Base-by-base conservation (phyloP, 2,797 vertebrate species). In the Coregonus suidteri region DNA sequence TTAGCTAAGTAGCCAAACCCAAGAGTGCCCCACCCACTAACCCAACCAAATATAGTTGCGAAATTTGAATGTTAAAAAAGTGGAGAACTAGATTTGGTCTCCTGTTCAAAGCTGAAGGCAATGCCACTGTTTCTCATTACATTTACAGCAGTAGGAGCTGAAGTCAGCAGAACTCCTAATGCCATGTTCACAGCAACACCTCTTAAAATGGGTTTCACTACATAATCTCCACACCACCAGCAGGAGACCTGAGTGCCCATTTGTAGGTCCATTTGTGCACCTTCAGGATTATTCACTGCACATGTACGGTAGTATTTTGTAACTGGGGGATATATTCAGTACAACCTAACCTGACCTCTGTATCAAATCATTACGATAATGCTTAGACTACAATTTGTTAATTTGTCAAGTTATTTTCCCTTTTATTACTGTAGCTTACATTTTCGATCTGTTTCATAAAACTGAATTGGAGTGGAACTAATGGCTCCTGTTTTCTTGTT, bases 81-180 rank as follows among this genome's bases (percentile, higher is more conserved):
- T 47, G 9, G 41, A 13, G 9, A 47, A 47, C 9, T 47, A 13
- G 41, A 47, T 47, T 13, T 85, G 77, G 84, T 80, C 74, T 51
- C 71, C 87, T 82, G 83, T 88, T 87, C 84, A 81, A 84, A 86
- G 83, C 87, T 86, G 73, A 81, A 80, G 81, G 80, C 81, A 37
- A 37, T 37, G 5, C 35, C 79, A 81, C 77, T 83, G 84, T 82
- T 88, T 83, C 84, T 89, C 79, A 82, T 89, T 88, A 83, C 76
- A 79, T 85, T 86, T 30, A 62, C 74, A 30, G 15, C 74, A 74
- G 77, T 78, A 81, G 14, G 1, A 71, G 70, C 66, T 84, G 86
- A 90, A 79, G 83, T 87, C 82, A 84, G 90, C 88, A 85, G 81
- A 88, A 88, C 82, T 6, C 82, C 77, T 84, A 77, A 83, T 41